A percentile compares a stretch with the other conserved stretches of the same genome.
Conservation (phyloP, 2,113 vertebrate genomes). For the Myotis brandtii region DNA sequence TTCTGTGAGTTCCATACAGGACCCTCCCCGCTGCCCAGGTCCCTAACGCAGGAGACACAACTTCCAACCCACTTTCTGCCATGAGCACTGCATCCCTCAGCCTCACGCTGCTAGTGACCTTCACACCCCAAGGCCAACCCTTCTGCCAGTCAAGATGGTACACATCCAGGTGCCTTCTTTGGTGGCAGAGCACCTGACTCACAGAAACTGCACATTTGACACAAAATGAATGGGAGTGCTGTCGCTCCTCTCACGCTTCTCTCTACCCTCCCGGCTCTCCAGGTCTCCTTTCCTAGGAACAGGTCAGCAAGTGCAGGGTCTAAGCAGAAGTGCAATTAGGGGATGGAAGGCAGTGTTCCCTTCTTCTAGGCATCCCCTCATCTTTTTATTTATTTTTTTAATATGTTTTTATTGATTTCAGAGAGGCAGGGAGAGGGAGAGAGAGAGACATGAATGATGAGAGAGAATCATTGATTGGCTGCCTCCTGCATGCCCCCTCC, state of each 20-base stretch:
- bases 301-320: background rate
- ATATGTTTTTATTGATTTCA: too few relatives aligned
- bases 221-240: background rate
- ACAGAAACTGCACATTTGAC: background rate
- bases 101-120: background rate
- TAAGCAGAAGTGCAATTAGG: background rate
- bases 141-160: background rate
- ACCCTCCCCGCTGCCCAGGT: background rate
- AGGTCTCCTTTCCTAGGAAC: background rate
- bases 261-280: background rate
- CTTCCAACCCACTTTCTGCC: background rate
- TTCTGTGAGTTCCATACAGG: background rate
- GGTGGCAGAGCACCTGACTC: background rate
- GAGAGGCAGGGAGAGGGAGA: too few relatives aligned
- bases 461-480: too few relatives aligned
- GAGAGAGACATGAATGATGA: too few relatives aligned
- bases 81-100: background rate
- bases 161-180: background rate
- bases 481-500: too few relatives aligned
- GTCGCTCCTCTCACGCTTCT: background rate
- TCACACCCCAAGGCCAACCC: background rate
- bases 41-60: background rate
- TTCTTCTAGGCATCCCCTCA: background rate
- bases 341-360: background rate
- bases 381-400: too few relatives aligned